Base-by-base conservation (phyloP, 2,888 invertebrate species). In the Teinopalpus imperialis region DNA sequence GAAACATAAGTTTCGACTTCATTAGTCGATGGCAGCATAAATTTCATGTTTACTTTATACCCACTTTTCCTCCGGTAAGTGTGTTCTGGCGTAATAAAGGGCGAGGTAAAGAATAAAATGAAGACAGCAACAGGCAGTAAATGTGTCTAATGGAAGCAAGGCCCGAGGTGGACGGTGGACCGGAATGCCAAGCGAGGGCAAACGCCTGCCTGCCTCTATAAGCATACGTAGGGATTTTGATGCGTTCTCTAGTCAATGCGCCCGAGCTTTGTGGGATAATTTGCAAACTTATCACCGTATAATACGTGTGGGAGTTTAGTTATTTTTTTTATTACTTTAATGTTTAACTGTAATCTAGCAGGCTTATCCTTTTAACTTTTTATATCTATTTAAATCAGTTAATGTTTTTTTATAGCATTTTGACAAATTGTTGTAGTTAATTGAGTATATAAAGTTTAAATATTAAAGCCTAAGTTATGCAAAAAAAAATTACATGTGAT, bases 61-160 rank as follows among this genome's bases (percentile, higher is more conserved):
- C n/a, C n/a, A 12, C 18, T 36, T 43, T 36, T 21, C n/a, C 43
- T 27, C 8, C 18, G 5, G 36, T 36, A 7, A 27, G 31, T 36
- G 18, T 36, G 27, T 31, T 20, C 34, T 39, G 42, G 30, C 36
- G 36, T 27, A 49, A 40, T 45, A 51, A 51, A 45, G 37, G 46
- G 45, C 40, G 42, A 40, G 45, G 43, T 40, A 45, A 45, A 48
- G 48, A 41, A 51, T 51, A 54, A 56, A 66, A 66, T 54, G 55
- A 59, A 59, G 53, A 52, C 54, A 42, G 52, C 49, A 42, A 53
- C 52, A 52, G 48, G 57, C 48, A 48, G 58, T 56, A 53, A 57
- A 57, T 55, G 57, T 53, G 53, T 54, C 53, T 62, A 50, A 62
- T 64, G 54, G 55, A 57, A 54, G 45, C 49, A 36, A 24, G 44